Evolutionary conservation across 2,888 invertebrate genomes (phyloP).

Genomic region (Andrena minutula): DNA sequence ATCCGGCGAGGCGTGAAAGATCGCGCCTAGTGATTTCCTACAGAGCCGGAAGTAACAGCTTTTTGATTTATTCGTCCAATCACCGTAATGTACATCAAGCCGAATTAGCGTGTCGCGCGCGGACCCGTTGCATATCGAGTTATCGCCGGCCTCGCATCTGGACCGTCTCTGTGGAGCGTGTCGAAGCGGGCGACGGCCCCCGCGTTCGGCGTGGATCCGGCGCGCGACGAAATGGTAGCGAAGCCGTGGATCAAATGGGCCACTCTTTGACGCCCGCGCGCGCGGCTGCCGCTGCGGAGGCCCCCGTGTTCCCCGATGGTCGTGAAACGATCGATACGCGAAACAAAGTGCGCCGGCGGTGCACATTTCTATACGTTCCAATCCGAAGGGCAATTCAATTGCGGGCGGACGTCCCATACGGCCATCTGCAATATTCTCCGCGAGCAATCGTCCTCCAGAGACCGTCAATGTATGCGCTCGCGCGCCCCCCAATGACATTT

Average conservation of each 20-base stretch:
- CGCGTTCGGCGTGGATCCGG: slow-evolving; percentile 41
- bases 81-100: slow-evolving; percentile 58
- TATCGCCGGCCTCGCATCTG: slow-evolving; percentile 48
- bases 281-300: slow-evolving; percentile 50
- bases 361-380: slow-evolving; percentile 76
- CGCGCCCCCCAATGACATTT: slow-evolving; percentile 80
- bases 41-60: slow-evolving; percentile 32
- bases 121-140: slow-evolving; percentile 61
- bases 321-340: slow-evolving; percentile 73
- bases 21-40: slow-evolving; percentile 30
- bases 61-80: slow-evolving; percentile 65
- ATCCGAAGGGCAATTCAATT: slow-evolving; percentile 80
- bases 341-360: slow-evolving; percentile 73
- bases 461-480: slow-evolving; percentile 76
- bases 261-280: slow-evolving; percentile 63
- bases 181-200: slow-evolving; percentile 37
- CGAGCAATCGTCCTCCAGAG: slow-evolving; percentile 77
- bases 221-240: slow-evolving; percentile 54
- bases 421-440: slow-evolving; percentile 79
- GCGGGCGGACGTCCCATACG: slow-evolving; percentile 77
- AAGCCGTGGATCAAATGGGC: slow-evolving; percentile 62
- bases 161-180: slow-evolving; percentile 46
- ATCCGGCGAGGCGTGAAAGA: slow-evolving; percentile 8
- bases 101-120: slow-evolving; percentile 42
- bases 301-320: slow-evolving; percentile 59